phyloP scores from a whole-genome alignment of 2,113 vertebrate genomes.

The Hippocampus barbouri region DNA sequence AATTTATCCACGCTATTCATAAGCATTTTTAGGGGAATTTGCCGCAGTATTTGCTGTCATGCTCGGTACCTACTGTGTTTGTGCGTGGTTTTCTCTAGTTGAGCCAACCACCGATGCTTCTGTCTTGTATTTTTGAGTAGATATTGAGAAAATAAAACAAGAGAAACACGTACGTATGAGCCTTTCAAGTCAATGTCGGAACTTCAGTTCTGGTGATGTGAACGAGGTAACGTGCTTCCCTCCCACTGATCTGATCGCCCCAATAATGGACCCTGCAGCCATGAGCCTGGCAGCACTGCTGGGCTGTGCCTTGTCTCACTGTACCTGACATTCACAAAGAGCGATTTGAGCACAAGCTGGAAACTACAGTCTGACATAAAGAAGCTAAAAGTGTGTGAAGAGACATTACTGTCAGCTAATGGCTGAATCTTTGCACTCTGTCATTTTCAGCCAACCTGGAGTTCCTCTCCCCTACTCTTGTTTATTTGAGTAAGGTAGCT shows the following conservation, averaged over 20 bases:
- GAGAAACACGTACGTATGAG: not conserved
- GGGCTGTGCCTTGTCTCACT: constrained; percentile 39
- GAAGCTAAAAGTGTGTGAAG: constrained; percentile 29
- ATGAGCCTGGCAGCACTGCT: constrained; percentile 39
- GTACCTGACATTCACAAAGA: constrained; percentile 35
- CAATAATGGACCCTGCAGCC: constrained; percentile 46
- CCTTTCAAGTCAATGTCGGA: constrained; percentile 3
- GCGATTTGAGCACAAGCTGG: constrained; percentile 26
- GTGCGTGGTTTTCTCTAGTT: not conserved
- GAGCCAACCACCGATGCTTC: not conserved
- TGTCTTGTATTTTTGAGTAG: not conserved
- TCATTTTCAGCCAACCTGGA: constrained; percentile 48
- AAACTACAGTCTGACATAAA: constrained; percentile 25
- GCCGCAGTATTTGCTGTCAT: not conserved
- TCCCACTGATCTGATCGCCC: constrained; percentile 48
- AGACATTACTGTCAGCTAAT: constrained; percentile 25
- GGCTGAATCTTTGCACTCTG: constrained; percentile 23
- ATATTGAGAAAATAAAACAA: not conserved
- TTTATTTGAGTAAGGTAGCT: constrained; percentile 70
- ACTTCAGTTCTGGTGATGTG: constrained; percentile 39
- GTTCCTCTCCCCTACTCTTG: constrained; percentile 49
- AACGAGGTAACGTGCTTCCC: constrained; percentile 20
- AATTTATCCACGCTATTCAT: not conserved
- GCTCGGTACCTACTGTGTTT: not conserved
- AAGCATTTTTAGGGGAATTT: not conserved